Evolutionary conservation across 2,797 vertebrate species (phyloP).

Genomic region (Loris lydekkerianus): DNA sequence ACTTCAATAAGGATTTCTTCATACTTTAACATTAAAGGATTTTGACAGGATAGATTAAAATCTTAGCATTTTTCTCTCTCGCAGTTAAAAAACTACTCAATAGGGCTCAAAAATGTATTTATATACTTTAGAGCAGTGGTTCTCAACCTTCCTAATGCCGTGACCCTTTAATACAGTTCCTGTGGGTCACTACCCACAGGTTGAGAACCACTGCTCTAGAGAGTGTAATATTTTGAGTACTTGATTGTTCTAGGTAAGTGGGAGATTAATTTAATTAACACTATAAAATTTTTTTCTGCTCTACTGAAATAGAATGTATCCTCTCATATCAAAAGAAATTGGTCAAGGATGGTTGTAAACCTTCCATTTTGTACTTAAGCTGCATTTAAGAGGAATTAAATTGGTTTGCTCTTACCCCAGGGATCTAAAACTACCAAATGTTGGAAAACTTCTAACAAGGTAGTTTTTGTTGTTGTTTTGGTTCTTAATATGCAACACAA

Average conservation of each 20-base stretch:
- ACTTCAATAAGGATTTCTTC: conserved; percentile 81
- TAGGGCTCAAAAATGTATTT: neutral
- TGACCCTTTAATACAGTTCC: too few relatives aligned
- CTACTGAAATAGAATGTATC: conserved; percentile 42
- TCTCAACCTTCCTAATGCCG: too few relatives aligned
- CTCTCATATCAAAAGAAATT: conserved; percentile 19
- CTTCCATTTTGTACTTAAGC: conserved; percentile 57
- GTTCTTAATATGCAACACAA: neutral
- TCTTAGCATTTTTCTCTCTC: conserved; percentile 61
- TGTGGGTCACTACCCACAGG: too few relatives aligned
- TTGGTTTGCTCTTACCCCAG: conserved; percentile 1
- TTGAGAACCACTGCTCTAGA: neutral
- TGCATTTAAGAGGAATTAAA: conserved; percentile 39
- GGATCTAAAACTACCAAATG: neutral
- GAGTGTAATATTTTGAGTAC: neutral
- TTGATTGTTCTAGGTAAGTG: conserved; percentile 24
- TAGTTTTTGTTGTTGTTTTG: neutral
- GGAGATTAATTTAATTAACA: conserved; percentile 40
- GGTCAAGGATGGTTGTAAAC: neutral
- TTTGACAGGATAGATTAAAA: conserved; percentile 80
- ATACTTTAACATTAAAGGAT: conserved; percentile 71
- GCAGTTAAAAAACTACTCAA: conserved; percentile 41
- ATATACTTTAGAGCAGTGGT: neutral
- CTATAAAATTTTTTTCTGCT: neutral
- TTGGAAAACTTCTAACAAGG: neutral